phyloP scores from a whole-genome alignment of 1,140 invertebrate genomes.

The Mactra quadrangularis region DNA sequence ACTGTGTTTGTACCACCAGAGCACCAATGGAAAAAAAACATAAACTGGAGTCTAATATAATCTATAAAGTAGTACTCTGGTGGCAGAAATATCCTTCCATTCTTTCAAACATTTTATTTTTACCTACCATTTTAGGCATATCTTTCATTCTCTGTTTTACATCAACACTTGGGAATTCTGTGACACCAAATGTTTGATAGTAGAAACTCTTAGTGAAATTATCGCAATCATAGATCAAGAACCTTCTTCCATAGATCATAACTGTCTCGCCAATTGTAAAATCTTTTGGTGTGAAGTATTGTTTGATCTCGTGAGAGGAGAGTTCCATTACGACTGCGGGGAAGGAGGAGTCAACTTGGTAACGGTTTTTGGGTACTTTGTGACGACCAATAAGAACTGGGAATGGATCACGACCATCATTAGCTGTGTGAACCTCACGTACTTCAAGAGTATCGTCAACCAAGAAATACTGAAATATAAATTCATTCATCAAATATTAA shows the following conservation, averaged over 20 bases:
- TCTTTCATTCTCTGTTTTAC: constrained; percentile 74
- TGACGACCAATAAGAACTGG: constrained; percentile 89
- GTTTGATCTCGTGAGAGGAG: constrained; percentile 88
- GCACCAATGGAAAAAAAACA: too few relatives aligned
- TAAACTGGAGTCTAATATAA: too few relatives aligned
- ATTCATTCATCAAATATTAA: not conserved
- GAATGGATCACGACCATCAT: constrained; percentile 90
- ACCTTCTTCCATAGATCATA: constrained; percentile 91
- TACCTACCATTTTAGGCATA: constrained; percentile 81
- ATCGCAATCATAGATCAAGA: constrained; percentile 92
- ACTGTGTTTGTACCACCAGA: too few relatives aligned
- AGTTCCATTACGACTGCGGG: constrained; percentile 85
- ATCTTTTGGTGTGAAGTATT: constrained; percentile 91
- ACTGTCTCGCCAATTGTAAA: constrained; percentile 91
- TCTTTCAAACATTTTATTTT: too few relatives aligned
- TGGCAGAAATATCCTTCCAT: too few relatives aligned
- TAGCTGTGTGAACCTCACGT: constrained; percentile 88
- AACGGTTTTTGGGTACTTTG: constrained; percentile 92
- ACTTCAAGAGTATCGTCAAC: constrained; percentile 92
- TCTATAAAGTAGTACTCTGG: too few relatives aligned
- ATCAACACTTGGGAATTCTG: constrained; percentile 83
- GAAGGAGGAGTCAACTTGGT: constrained; percentile 86
- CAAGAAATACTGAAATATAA: constrained; percentile 89
- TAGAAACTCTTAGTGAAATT: constrained; percentile 92
- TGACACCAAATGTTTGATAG: constrained; percentile 86